Conservation (phyloP, 2,113 vertebrate genomes). For the Cepphus grylle region DNA sequence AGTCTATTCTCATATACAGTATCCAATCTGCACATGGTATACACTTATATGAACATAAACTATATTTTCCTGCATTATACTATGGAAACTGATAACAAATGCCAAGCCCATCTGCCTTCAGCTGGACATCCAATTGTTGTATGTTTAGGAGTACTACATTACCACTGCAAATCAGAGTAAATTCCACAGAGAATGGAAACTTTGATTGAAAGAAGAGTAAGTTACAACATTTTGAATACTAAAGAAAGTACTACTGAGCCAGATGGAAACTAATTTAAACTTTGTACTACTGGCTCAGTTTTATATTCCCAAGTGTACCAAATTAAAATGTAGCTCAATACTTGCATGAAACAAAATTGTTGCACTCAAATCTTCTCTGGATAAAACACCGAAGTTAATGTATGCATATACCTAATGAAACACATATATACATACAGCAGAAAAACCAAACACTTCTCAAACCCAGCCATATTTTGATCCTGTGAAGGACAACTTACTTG, state of each 20-base stretch:
- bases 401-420: background rate
- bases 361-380: background rate
- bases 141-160: background rate
- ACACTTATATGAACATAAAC: background rate
- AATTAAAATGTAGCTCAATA: constrained; percentile 5
- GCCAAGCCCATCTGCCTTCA: background rate
- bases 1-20: background rate
- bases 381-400: background rate
- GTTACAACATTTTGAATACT: background rate
- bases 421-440: background rate
- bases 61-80: background rate
- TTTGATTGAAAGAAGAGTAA: background rate
- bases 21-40: background rate
- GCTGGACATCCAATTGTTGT: background rate
- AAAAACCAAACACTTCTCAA: background rate
- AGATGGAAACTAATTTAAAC: constrained; percentile 59
- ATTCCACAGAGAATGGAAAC: background rate
- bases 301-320: background rate
- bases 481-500: background rate
- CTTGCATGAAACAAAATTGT: background rate
- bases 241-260: constrained; percentile 8
- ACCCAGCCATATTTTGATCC: background rate
- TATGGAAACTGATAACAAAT: background rate
- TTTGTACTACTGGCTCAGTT: constrained; percentile 23
- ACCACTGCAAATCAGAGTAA: background rate